phyloP scores from a whole-genome alignment of 2,888 invertebrate genomes.

The Cantharis nigra region DNA sequence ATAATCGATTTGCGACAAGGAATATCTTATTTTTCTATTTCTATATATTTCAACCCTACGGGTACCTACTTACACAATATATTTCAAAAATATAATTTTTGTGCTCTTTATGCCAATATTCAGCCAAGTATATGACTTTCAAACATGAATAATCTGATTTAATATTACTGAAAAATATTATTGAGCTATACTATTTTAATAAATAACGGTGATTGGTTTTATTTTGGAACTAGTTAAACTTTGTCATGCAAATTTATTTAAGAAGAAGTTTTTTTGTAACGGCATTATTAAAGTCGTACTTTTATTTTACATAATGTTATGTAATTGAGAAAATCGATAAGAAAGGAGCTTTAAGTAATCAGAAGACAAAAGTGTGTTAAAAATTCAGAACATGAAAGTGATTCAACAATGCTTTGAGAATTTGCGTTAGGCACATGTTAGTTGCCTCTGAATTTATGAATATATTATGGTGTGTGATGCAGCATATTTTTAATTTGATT shows the following conservation, averaged over 20 bases:
- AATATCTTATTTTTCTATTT: neutral
- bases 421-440: slow-evolving; percentile 48
- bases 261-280: neutral
- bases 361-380: neutral
- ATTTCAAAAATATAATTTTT: neutral
- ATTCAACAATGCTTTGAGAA: slow-evolving; percentile 43
- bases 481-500: slow-evolving; percentile 51
- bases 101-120: neutral
- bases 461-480: slow-evolving; percentile 50
- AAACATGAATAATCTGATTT: slow-evolving; percentile 3
- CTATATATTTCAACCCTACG: neutral
- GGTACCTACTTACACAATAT: neutral
- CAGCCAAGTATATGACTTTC: neutral
- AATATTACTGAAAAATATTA: slow-evolving; percentile 2
- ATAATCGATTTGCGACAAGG: neutral
- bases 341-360: neutral
- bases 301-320: neutral
- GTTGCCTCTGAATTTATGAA: slow-evolving; percentile 41
- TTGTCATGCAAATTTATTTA: neutral
- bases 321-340: neutral
- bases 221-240: slow-evolving; percentile 3
- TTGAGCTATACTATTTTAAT: neutral
- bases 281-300: neutral
- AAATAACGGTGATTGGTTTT: neutral
- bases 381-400: neutral